Evolutionary conservation across 2,888 invertebrate species (phyloP), one percentile per base, ranked within the genome.

Genomic region (Copidosoma aretas): DNA sequence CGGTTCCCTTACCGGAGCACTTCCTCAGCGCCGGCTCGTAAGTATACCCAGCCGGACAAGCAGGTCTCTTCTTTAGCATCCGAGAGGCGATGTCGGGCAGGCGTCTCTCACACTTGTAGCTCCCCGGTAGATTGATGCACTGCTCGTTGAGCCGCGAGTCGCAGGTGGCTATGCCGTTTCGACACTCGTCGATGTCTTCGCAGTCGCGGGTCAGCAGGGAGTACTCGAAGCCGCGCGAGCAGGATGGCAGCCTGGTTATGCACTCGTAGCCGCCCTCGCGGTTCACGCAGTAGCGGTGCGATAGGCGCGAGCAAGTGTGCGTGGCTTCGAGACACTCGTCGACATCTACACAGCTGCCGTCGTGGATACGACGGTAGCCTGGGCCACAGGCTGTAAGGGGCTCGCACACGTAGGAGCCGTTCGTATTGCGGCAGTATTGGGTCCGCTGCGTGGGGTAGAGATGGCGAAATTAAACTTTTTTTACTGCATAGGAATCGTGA

Each of bases 321-420:
- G 76, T 67, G 1, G 85, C 85, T 68, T 88, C 87, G 0, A 82
- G 73, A 75, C 93, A 93, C 79, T 92, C 92, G 81, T 93, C 89
- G 25, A 91, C 84, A 77, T 92, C 92, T 82, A 85, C 80, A 75
- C 88, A 88, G 32, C 86, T 85, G 69, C 87, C 87, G 74, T 87
- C 85, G 71, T 86, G 86, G 24, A 71, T 66, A 10, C 79, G 77
- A 12, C 76, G 76, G 68, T 75, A 82, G 19, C 82, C 82, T 3
- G 52, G 51, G 1, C 52, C 59, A 51, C 82, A 82, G 0, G 77
- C 75, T 0, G 68, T 74, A 60, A 77, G 71, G 10, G 74, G 39
- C 22, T 79, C 74, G 71, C 82, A 82, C 0, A 64, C 22, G 70
- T 77, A 82, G 0, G 81, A 78, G 15, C 82, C 82, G 19, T 80